Evolutionary conservation across 2,113 vertebrate genomes (phyloP).

Genomic region (Neofelis nebulosa): DNA sequence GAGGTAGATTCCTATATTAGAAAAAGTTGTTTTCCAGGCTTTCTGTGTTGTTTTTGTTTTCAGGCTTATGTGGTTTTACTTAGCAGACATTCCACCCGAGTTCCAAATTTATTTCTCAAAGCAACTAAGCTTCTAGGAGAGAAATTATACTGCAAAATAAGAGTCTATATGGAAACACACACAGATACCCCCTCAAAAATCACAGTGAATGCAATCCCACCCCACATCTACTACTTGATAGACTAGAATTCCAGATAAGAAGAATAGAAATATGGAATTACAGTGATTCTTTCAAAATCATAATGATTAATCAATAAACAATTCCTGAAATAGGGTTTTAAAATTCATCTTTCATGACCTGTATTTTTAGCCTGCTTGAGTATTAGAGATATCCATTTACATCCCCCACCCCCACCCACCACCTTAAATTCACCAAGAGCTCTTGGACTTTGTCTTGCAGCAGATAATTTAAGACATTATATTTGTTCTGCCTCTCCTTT

Average conservation of each 20-base stretch:
- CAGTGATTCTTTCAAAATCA: background rate
- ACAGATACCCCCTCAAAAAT: background rate
- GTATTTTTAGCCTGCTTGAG: background rate
- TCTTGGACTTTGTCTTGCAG: background rate
- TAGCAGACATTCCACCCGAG: constrained; percentile 47
- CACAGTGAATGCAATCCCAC: background rate
- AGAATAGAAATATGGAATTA: background rate
- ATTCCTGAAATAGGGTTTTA: background rate
- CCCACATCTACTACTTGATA: background rate
- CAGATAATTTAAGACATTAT: background rate
- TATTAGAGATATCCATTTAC: background rate
- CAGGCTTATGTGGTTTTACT: constrained; percentile 53
- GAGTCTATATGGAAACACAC: background rate
- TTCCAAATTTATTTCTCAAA: constrained; percentile 67
- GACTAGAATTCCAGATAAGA: background rate
- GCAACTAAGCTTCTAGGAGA: constrained; percentile 34
- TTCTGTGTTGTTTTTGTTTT: constrained; percentile 52
- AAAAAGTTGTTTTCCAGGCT: constrained; percentile 36
- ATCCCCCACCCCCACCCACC: rapidly evolving
- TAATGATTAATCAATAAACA: background rate
- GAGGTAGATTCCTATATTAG: background rate
- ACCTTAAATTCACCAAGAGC: background rate
- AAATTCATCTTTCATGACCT: background rate
- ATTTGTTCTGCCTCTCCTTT: background rate
- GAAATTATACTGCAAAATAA: constrained; percentile 34